Evolutionary conservation across 30 jellyfish, hydroid and myxozoan species (phyloP).

Genomic region (Hydractinia echinata): DNA sequence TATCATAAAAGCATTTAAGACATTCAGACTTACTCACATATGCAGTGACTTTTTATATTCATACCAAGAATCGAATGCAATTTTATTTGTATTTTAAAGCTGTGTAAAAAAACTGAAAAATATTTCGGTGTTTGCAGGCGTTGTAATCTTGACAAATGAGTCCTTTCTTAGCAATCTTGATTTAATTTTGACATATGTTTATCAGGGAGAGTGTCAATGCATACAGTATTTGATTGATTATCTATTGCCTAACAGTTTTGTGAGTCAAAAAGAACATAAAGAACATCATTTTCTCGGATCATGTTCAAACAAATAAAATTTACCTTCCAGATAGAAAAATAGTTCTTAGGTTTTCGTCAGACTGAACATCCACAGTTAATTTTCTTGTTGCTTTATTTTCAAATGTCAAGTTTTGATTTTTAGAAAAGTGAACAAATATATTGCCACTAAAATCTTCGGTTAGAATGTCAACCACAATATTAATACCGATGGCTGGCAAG

Average conservation of each 20-base stretch:
- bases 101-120: too few species aligned
- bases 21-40: too few species aligned
- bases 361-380: not conserved
- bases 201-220: too few species aligned
- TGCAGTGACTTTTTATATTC: too few species aligned
- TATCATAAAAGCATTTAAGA: too few species aligned
- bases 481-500: not conserved
- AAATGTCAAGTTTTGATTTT: slow-evolving; percentile 10
- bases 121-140: too few species aligned
- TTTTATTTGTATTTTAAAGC: too few species aligned
- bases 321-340: slow-evolving; percentile 32
- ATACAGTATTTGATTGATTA: too few species aligned
- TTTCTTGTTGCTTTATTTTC: not conserved
- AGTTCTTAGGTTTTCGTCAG: slow-evolving; percentile 22
- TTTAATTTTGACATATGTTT: too few species aligned
- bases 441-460: not conserved
- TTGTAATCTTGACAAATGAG: too few species aligned
- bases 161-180: too few species aligned
- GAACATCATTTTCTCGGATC: not conserved
- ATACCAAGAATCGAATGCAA: too few species aligned
- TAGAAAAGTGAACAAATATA: slow-evolving; percentile 21
- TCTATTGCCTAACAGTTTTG: not conserved
- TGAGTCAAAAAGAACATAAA: not conserved
- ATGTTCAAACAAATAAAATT: not conserved
- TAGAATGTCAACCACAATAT: slow-evolving; percentile 1